phyloP scores from a whole-genome alignment of 2,888 invertebrate genomes.

The Latrodectus hesperus region DNA sequence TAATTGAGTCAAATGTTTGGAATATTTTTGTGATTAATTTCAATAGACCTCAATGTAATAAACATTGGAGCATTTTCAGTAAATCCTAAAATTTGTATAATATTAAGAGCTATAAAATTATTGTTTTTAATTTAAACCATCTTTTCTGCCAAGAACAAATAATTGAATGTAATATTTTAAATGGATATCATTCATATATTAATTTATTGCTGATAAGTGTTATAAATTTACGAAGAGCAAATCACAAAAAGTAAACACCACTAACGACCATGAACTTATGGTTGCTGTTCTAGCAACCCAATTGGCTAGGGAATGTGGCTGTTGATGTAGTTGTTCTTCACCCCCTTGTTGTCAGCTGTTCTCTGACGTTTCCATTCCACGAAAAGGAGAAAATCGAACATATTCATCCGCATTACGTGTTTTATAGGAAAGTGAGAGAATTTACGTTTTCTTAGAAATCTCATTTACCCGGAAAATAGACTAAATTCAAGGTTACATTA shows the following conservation, averaged over 20 bases:
- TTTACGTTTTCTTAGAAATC: background rate
- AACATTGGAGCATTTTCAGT: too few species aligned
- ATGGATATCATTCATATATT: background rate
- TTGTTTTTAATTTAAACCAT: too few species aligned
- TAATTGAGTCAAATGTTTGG: too few species aligned
- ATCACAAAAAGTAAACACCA: conserved; percentile 17
- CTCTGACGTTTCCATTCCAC: conserved; percentile 21
- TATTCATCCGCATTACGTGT: background rate
- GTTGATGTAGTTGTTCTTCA: conserved; percentile 7
- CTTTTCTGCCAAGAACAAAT: background rate
- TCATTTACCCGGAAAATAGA: background rate
- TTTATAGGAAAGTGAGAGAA: background rate
- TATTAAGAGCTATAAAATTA: too few species aligned
- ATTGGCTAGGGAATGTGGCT: conserved; percentile 31
- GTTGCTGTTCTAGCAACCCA: conserved; percentile 53
- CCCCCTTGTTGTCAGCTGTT: conserved; percentile 32
- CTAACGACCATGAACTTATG: conserved; percentile 43
- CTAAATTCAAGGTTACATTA: background rate
- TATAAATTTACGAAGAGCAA: background rate
- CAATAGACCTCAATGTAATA: too few species aligned
- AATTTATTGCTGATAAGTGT: background rate
- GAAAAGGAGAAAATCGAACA: conserved; percentile 27
- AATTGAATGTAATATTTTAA: background rate
- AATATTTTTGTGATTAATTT: too few species aligned
- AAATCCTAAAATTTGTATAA: too few species aligned